phyloP scores from a whole-genome alignment of 1,140 invertebrate genomes.

The Zaprionus lachaisei region DNA sequence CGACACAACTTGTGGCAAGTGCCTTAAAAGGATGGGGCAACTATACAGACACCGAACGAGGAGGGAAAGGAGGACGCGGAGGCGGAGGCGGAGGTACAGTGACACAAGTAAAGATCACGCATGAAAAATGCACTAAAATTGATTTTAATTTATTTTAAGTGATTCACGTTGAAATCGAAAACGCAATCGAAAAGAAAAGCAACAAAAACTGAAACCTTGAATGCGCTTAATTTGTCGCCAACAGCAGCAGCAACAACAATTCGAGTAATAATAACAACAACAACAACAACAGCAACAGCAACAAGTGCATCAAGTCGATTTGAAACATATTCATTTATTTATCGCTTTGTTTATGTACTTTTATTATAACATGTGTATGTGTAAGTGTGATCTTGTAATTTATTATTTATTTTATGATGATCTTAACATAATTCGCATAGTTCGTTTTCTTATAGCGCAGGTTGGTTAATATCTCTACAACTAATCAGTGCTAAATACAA shows the following conservation, averaged over 20 bases:
- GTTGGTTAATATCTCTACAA: conserved; percentile 53
- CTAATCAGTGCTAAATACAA: conserved; percentile 83
- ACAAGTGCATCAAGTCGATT: conserved; percentile 42
- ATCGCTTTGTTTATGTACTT: conserved; percentile 22
- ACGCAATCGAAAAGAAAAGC: conserved; percentile 46
- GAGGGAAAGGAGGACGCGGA: neutral
- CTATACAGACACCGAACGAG: neutral
- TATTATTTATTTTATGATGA: conserved; percentile 10
- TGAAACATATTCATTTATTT: conserved; percentile 42
- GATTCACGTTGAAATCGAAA: conserved; percentile 59
- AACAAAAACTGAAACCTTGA: conserved; percentile 61
- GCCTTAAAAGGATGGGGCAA: conserved; percentile 53
- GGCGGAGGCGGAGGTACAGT: neutral
- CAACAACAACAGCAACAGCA: conserved; percentile 13
- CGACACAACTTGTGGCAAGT: neutral
- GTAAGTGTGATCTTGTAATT: conserved; percentile 9
- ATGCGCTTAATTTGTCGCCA: conserved; percentile 66
- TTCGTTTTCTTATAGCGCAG: conserved; percentile 13
- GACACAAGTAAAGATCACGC: conserved; percentile 31
- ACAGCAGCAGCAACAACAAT: neutral
- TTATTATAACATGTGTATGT: neutral
- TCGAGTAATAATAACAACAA: conserved; percentile 10
- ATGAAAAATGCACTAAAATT: conserved; percentile 63
- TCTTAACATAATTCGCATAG: conserved; percentile 24
- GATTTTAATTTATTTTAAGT: conserved; percentile 82